Evolutionary conservation across 2,113 vertebrate species (phyloP), one percentile per base, ranked within the genome.

Genomic region (Sarotherodon lohbergeri): DNA sequence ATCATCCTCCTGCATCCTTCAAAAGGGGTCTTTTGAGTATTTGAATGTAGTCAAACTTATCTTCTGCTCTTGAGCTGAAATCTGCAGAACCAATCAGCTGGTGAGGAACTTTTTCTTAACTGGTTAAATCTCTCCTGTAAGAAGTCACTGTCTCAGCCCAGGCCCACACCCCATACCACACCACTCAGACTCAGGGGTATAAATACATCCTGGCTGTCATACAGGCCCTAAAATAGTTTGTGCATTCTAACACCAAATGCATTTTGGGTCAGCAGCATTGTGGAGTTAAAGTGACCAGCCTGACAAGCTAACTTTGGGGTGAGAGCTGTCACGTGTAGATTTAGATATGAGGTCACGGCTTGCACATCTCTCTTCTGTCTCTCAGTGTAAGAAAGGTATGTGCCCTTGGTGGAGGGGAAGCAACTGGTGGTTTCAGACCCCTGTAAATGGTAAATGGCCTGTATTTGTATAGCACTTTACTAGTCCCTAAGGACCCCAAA

Each of bases 161-260:
- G 81, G 73, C 66, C 46, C 41, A 19, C 73, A 34, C 5, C 54
- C 52, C 59, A 52, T 43, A 48, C 59, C 59, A 73, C 79, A 61
- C 39, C 82, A 66, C n/a, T 56, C 48, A 86, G 48, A 41, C 14
- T 17, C 24, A 6, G 86, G 9, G 80, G 50, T 90, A 84, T 90
- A 90, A 90, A 89, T 91, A 91, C 81, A 61, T 19, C n/a, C 54
- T 80, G 63, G 81, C 83, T 80, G 84, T 8, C 63, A 63, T 6
- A 13, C 32, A 57, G 50, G 82, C 4, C 85, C 50, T 52, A 12
- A 87, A 91, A 92, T 92, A 90, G 85, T 68, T 29, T 10, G 79
- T 36, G 61, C 90, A 89, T 90, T 89, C 84, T 83, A 50, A 85
- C 82, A 90, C 90, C 88, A 90, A 55, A 48, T 79, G 88, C 88